Base-by-base conservation (phyloP, 2,888 invertebrate genomes). In the Conops quadrifasciatus region DNA sequence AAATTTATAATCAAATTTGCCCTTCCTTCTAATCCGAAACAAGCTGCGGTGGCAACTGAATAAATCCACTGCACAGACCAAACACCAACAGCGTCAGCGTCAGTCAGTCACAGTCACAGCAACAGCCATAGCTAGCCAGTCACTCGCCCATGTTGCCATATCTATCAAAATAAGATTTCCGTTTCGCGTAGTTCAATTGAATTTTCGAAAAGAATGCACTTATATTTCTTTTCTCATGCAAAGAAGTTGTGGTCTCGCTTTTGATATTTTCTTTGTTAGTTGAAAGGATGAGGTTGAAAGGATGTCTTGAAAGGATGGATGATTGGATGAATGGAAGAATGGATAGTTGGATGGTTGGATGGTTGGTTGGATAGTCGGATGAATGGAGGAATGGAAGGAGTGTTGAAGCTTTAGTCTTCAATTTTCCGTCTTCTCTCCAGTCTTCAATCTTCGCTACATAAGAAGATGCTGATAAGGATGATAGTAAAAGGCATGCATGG, bases 221-320 rank as follows among this genome's bases (percentile, higher is more conserved):
- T 16, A 19, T 56, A 67, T 67, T 67, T 67, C 58, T 67, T 56
- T 67, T 67, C 67, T 58, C 67, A 67, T 67, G 67, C 67, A 67
- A 67, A 67, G 56, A 15, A 67, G 43, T 58, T 58, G 26, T 7
- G 36, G 58, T 28, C 24, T 24, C 16, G 13, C 28, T 58, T 28
- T 9, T 36, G 9, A 36, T 4, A 36, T 36, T 49, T 58, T 9
- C 36, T 36, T 36, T 9, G 4, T 36, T 36, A 36, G 4, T 36
- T 36, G 36, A 36, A 36, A 36, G 36, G 36, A 36, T 36, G 9
- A 36, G 4, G 36, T 36, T 36, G 36, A 36, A 7, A 36, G 36
- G 36, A 7, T 36, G 36, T 4, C 36, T 36, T 7, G 36, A 36
- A 7, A 36, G 36, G 36, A 36, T 36, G 36, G 9, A 9, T 36